Conservation (phyloP, 2,113 vertebrate genomes). For the Lontra canadensis region DNA sequence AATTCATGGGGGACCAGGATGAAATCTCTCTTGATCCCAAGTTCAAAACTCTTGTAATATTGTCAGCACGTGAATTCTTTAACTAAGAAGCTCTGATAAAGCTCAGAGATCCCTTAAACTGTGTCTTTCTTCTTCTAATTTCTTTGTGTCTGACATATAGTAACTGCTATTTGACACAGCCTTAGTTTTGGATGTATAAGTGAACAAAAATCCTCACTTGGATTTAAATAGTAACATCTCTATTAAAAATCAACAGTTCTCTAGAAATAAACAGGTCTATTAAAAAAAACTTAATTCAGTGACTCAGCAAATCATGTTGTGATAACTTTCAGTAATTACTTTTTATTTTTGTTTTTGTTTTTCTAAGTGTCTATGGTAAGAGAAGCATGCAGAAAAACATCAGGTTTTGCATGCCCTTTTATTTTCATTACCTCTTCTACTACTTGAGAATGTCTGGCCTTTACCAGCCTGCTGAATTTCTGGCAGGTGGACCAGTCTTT, state of each 20-base stretch:
- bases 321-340: slow-evolving; percentile 53
- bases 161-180: not conserved
- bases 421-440: slow-evolving; percentile 45
- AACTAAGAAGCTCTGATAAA: not conserved
- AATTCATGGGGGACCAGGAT: not conserved
- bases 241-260: slow-evolving; percentile 65
- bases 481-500: slow-evolving; percentile 14
- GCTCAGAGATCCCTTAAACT: not conserved
- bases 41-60: slow-evolving; percentile 19
- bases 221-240: slow-evolving; percentile 61
- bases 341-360: slow-evolving; percentile 61
- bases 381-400: slow-evolving; percentile 37
- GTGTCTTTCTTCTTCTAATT: not conserved
- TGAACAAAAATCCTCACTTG: not conserved
- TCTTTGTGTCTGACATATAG: not conserved
- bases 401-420: not conserved
- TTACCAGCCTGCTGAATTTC: not conserved
- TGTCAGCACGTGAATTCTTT: not conserved
- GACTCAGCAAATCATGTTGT: slow-evolving; percentile 38
- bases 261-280: slow-evolving; percentile 61
- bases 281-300: slow-evolving; percentile 59
- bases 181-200: not conserved
- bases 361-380: slow-evolving; percentile 45
- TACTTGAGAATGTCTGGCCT: slow-evolving; percentile 10
- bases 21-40: not conserved